phyloP scores from a whole-genome alignment of 2,888 invertebrate species.

The Ferrisia virgata region DNA sequence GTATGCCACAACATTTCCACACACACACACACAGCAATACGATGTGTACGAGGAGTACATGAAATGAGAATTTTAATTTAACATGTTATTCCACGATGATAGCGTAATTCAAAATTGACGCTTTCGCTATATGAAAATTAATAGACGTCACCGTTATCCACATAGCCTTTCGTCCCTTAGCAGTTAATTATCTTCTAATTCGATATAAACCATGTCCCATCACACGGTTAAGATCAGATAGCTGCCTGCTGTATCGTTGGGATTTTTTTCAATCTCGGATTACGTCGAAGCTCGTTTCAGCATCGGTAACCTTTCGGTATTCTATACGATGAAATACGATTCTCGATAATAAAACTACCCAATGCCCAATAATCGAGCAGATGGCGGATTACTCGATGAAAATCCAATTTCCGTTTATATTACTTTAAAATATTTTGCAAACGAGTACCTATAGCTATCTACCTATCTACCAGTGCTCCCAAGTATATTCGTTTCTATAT shows the following conservation, averaged over 20 bases:
- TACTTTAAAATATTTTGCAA: not conserved
- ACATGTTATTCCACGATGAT: not conserved
- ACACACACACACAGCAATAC: no score
- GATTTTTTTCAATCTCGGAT: constrained; percentile 30
- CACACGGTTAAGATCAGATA: constrained; percentile 18
- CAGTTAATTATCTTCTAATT: constrained; percentile 36
- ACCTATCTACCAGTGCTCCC: not conserved
- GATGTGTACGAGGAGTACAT: no score
- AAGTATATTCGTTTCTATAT: no score
- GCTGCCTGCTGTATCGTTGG: not conserved
- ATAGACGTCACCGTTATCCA: not conserved
- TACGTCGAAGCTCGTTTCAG: not conserved
- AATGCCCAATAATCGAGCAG: not conserved
- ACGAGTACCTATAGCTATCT: not conserved
- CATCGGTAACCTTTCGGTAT: not conserved
- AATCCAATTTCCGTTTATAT: constrained; percentile 27
- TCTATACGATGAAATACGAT: not conserved
- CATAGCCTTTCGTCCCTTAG: constrained; percentile 16
- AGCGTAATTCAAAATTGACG: not conserved
- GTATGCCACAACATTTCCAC: not conserved
- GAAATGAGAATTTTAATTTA: not conserved
- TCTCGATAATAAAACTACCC: not conserved
- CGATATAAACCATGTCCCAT: constrained; percentile 27
- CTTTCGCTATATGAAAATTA: not conserved
- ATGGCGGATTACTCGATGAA: constrained; percentile 9